Conservation (phyloP, 2,888 invertebrate species). For the Flexamia atlantica region DNA sequence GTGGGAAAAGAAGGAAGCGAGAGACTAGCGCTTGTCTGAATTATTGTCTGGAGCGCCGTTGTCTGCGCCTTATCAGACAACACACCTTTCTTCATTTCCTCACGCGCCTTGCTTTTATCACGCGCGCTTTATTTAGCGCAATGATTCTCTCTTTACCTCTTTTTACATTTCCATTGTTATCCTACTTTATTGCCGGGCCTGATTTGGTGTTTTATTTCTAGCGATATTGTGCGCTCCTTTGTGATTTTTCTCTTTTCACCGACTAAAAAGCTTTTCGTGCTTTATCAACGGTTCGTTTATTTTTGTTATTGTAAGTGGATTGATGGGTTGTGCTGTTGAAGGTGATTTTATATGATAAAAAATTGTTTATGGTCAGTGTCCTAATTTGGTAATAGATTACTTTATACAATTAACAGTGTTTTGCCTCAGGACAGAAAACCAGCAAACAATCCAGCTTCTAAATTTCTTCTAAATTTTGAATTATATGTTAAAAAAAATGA, state of each 20-base stretch:
- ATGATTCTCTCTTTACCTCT: slow-evolving; percentile 34
- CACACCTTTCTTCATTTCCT: slow-evolving; percentile 53
- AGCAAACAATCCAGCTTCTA: too few species aligned
- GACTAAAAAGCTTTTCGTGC: neutral
- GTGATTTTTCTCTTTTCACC: slow-evolving; percentile 32
- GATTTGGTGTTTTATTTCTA: slow-evolving; percentile 36
- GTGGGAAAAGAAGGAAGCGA: slow-evolving; percentile 17
- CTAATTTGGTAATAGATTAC: too few species aligned
- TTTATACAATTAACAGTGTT: too few species aligned
- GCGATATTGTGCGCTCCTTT: slow-evolving; percentile 28
- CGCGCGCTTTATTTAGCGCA: slow-evolving; percentile 39
- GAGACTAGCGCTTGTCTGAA: slow-evolving; percentile 35
- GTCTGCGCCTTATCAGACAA: slow-evolving; percentile 55
- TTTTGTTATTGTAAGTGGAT: neutral
- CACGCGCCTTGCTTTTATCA: slow-evolving; percentile 40
- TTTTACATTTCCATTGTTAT: slow-evolving; percentile 39
- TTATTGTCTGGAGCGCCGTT: slow-evolving; percentile 47
- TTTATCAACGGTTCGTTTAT: neutral
- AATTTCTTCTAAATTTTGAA: too few species aligned
- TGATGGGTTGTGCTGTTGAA: too few species aligned
- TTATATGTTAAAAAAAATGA: too few species aligned
- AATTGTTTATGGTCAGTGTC: too few species aligned
- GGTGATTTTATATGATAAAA: too few species aligned
- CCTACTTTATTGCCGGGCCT: slow-evolving; percentile 28
- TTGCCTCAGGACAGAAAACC: too few species aligned